phyloP scores from a whole-genome alignment of 2,888 invertebrate genomes.

The Hipparchia semele region DNA sequence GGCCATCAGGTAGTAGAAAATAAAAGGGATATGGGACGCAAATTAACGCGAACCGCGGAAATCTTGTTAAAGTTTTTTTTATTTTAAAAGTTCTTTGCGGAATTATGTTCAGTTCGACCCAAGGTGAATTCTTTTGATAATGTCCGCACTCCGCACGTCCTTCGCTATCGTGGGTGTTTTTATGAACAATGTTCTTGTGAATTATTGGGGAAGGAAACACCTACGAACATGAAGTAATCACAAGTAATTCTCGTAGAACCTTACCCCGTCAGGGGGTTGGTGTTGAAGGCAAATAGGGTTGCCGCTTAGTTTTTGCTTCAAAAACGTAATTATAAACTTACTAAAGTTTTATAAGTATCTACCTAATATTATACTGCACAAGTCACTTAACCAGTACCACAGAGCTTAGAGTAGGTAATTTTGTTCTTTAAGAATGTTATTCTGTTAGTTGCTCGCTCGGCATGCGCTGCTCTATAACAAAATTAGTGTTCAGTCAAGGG shows the following conservation, averaged over 20 bases:
- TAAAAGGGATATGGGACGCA: no score
- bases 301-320: constrained; percentile 10
- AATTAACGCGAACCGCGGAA: no score
- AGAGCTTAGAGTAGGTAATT: background rate
- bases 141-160: no score
- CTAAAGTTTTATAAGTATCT: no score
- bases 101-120: background rate
- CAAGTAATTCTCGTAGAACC: constrained; percentile 46
- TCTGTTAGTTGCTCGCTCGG: background rate
- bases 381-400: background rate
- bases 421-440: background rate
- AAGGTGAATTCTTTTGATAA: no score
- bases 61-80: no score
- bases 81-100: no score
- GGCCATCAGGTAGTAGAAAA: no score
- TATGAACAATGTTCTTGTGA: constrained; percentile 47
- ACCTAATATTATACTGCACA: no score
- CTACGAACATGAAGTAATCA: constrained; percentile 51
- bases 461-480: background rate
- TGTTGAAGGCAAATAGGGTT: constrained; percentile 36
- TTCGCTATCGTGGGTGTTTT: constrained; percentile 30
- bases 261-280: constrained; percentile 31
- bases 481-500: constrained; percentile 16
- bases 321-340: background rate
- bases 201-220: constrained; percentile 51